Evolutionary conservation across 2,113 vertebrate genomes (phyloP).

Genomic region (Ailuropoda melanoleuca): DNA sequence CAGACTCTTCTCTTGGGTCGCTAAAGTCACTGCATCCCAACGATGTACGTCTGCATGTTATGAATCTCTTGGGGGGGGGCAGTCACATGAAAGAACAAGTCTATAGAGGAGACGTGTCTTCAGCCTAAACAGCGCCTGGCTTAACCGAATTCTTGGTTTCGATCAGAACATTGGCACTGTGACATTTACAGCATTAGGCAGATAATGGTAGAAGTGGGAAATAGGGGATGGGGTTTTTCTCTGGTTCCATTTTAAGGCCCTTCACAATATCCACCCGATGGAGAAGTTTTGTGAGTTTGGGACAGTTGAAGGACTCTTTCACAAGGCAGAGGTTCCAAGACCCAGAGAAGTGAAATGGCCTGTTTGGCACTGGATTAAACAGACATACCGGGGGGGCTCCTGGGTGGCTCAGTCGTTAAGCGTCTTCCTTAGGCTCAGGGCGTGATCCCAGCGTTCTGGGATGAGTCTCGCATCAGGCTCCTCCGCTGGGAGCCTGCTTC

Average conservation of each 20-base stretch:
- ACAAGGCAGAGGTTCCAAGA: neutral
- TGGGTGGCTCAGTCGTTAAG: too few species aligned
- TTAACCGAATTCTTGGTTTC: neutral
- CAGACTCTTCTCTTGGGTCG: neutral
- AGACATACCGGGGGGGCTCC: neutral
- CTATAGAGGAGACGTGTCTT: neutral
- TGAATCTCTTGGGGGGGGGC: neutral
- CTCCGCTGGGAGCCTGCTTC: too few species aligned
- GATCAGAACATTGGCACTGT: neutral
- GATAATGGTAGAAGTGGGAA: neutral
- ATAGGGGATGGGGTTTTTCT: neutral
- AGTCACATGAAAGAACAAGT: neutral
- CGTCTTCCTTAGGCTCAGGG: too few species aligned
- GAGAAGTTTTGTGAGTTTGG: neutral
- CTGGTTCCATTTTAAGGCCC: neutral
- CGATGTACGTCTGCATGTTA: neutral
- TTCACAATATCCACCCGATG: neutral
- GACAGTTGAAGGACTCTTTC: neutral
- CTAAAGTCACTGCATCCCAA: neutral
- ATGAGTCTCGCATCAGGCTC: too few species aligned
- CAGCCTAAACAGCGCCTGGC: neutral
- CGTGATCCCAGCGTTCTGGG: too few species aligned
- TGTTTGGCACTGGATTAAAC: neutral
- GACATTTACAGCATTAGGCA: neutral
- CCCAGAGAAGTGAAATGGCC: neutral